Base-by-base conservation (phyloP, 1,140 invertebrate genomes). In the Brachionus plicatilis region DNA sequence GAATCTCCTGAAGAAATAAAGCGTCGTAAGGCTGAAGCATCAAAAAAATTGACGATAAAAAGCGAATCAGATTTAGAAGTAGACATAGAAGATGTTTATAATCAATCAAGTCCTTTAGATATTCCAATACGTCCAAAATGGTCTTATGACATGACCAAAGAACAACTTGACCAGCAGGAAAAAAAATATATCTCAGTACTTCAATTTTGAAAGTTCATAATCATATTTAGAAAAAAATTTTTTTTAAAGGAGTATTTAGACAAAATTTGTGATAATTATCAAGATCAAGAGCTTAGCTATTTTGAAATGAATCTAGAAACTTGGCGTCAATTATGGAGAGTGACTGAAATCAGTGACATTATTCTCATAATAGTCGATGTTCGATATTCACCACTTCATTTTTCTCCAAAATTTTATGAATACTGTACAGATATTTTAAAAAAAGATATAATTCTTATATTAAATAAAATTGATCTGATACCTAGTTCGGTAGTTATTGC, bases 401-500 rank as follows among this genome's bases (percentile, higher is more conserved):
- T 98, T 89, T 95, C 96, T 1, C 95, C 95, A 0, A 94, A 94
- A 27, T 90, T 98, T 0, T 97, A 96, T 87, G 88, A 93, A 24
- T 93, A 95, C 88, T 91, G 96, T 7, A 92, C 92, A 1, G 90
- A 93, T 5, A 91, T 92, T 12, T 88, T 95, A 24, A 92, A 93
- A 6, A 96, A 96, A 88, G 91, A 93, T 45, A 93, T 96, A 88
- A 94, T 98, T 85, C 87, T 97, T 41, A 92, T 97, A 0, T 90
- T 97, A 12, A 97, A 98, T 88, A 98, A 98, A 91, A 93, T 96
- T 68, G 96, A 98, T 90, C 89, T 98, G 83, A 94, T 93, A 9
- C 93, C 94, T 17, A 91, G 95, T 0, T 87, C 92, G 1, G 90
- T 96, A 43, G 94, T 96, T 20, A 91, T 94, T 0, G 95, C 95